Percentiles rank a stretch among this genome's conserved stretches.
These are phyloP conservation scores for Dendrocopos noguchii DNA, from an alignment of 2,113 vertebrate genomes.

Conservation along the genomic window DNA sequence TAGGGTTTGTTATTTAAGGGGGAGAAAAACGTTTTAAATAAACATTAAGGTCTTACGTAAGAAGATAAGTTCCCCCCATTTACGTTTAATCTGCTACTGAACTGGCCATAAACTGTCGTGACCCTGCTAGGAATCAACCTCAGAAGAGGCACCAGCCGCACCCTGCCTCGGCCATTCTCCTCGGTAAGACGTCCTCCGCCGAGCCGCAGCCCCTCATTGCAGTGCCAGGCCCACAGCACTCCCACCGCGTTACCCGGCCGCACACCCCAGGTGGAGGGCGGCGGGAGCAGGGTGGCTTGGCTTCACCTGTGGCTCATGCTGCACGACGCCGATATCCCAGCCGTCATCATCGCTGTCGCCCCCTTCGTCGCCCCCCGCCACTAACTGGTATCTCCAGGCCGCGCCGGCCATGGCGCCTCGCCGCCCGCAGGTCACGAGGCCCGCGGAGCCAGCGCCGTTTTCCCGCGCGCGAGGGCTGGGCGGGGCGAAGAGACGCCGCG, in stretches of 20 bases:
- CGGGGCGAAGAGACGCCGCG: background rate
- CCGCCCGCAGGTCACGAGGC: background rate
- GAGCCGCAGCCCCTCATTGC: background rate
- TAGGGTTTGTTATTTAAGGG: fast-evolving
- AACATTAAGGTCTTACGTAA: fast-evolving
- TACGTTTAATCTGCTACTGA: too few relatives aligned
- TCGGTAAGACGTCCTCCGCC: fast-evolving
- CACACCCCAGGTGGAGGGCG: too few relatives aligned
- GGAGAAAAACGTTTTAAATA: background rate
- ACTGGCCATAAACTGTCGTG: fast-evolving
- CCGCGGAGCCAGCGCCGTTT: background rate
- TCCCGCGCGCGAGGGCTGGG: background rate
- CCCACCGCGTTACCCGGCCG: too few relatives aligned
- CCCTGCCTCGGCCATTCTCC: background rate
- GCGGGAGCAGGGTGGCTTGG: fast-evolving
- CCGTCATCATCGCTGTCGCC: slow-evolving; percentile 70
- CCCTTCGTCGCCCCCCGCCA: slow-evolving; percentile 69
- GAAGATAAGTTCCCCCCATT: fast-evolving
- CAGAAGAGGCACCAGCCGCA: too few relatives aligned
- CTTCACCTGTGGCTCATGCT: slow-evolving; percentile 43
- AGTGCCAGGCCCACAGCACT: fast-evolving
- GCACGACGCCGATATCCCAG: slow-evolving; percentile 70
- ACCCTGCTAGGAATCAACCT: fast-evolving
- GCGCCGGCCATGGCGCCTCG: too few relatives aligned
- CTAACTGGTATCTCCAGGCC: background rate